Base-by-base conservation (phyloP, 1,140 invertebrate species). In the Microplitis demolitor region DNA sequence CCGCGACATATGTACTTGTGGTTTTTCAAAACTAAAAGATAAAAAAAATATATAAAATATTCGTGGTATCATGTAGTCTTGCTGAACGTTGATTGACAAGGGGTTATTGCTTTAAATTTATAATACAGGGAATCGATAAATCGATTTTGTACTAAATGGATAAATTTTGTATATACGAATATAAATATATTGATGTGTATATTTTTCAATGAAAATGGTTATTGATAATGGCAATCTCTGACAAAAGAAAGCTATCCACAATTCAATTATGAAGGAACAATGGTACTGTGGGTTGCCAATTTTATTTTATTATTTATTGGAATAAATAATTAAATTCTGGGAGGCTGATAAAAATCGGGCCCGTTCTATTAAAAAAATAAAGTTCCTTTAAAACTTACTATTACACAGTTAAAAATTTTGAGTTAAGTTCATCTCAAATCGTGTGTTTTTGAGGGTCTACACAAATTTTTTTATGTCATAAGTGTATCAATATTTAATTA, bases 1-100 rank as follows among this genome's bases (percentile, higher is more conserved):
- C 66, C 71, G 24, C 24, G 66, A 54, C 66, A 67, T 54, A 50
- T 67, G 50, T 51, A 54, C 66, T 14, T 63, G 31, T 14, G 14
- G 24, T 66, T 39, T 66, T 66, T 66, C 34, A 61, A 11, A 51
- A 16, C 33, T 53, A 53, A 4, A 34, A 58, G 13, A 62, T 6
- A 71, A 34, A 71, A 63, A 63, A 71, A 71, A 63, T 9, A 33
- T 56, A 60, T 33, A 58, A 37, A 37, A 8, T 2, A 24, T 24
- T 24, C 24, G 24, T 24, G 1, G 24, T 24, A 11, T n/a, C 33
- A 54, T 56, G 54, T 34, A 68, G 6, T 9, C 39, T 9, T 45
- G 11, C 39, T 45, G 6, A 6, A 9, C 11, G 39, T 45, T 45
- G 39, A 54, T 54, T 54, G 34, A 39, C 51, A 56, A 4, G 51